Base-by-base conservation (phyloP, 2,113 vertebrate species). In the Fukomys damarensis region DNA sequence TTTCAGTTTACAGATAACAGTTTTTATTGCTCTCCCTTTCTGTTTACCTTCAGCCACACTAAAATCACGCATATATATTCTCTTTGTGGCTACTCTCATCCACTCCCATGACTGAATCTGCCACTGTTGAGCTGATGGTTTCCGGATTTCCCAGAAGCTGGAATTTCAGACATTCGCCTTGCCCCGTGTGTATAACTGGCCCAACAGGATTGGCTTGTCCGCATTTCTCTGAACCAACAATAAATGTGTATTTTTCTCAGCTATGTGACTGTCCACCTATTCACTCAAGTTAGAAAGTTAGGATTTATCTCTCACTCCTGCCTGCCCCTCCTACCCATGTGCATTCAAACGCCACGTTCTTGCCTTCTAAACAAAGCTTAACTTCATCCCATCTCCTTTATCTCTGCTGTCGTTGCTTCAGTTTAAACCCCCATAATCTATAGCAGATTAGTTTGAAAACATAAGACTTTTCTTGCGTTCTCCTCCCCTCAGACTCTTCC, bases 81-180 rank as follows among this genome's bases (percentile, higher is more conserved):
- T 88, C n/a, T 95, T 68, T 84, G 52, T 52, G 22, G n/a, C 76
- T 70, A 43, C 86, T 94, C 13, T 89, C 65, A 58, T 43, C 13
- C 22, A 17, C 68, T 72, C 54, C 63, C 13, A n/a, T 83, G 38
- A 41, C 41, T 90, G 79, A 83, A 59, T 20, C 65, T 82, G n/a
- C 61, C 68, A 43, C 46, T 72, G 83, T 85, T 52, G 94, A 80
- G 38, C 22, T 20, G 32, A 83, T 85, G 41, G 20, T 32, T 66
- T 90, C 68, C 70, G 76, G 76, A 94, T 96, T 84, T 83, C 19
- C 49, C 68, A 61, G 26, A 91, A 92, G 68, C 61, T 90, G 2
- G 3, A 58, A 10, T 14, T 14, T 91, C n/a, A 87, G n/a, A 80
- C 35, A 84, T 4, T 17, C 19, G 86, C 56, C 43, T 49, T 83